phyloP scores from a whole-genome alignment of 1,140 invertebrate genomes.

The Drosophila asahinai region DNA sequence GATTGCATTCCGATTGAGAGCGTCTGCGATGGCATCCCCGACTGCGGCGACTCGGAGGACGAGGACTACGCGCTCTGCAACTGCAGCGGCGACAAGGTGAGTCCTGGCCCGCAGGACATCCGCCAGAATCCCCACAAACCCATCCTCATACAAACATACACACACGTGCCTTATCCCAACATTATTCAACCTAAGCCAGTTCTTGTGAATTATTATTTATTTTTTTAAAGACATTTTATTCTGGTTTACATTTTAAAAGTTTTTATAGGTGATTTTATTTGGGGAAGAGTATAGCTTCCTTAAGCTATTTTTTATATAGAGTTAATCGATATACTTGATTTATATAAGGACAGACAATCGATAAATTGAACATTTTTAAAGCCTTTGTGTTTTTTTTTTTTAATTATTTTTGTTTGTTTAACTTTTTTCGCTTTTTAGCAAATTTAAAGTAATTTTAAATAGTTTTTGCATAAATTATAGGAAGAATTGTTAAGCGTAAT shows the following conservation, averaged over 20 bases:
- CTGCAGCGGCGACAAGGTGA: slow-evolving; percentile 85
- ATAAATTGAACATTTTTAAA: background rate
- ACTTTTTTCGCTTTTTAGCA: background rate
- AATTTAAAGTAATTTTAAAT: background rate
- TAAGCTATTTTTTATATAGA: too few relatives aligned
- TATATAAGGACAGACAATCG: too few relatives aligned
- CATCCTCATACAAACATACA: background rate
- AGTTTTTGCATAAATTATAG: background rate
- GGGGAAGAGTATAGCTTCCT: too few relatives aligned
- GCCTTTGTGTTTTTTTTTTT: background rate
- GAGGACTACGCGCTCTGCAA: slow-evolving; percentile 87
- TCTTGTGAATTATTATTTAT: too few relatives aligned
- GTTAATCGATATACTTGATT: too few relatives aligned
- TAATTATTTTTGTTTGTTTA: background rate
- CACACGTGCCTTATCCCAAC: background rate
- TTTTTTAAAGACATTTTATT: too few relatives aligned
- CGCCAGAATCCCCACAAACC: background rate
- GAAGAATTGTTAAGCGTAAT: background rate
- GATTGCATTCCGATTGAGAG: slow-evolving; percentile 86
- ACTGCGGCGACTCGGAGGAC: slow-evolving; percentile 93
- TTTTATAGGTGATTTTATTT: too few relatives aligned
- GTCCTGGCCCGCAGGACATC: slow-evolving; percentile 30
- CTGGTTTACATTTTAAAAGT: too few relatives aligned
- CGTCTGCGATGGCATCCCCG: slow-evolving; percentile 92
- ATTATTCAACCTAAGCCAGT: background rate